phyloP scores from a whole-genome alignment of 2,888 invertebrate genomes.

The Xestoiulus laeticollis region DNA sequence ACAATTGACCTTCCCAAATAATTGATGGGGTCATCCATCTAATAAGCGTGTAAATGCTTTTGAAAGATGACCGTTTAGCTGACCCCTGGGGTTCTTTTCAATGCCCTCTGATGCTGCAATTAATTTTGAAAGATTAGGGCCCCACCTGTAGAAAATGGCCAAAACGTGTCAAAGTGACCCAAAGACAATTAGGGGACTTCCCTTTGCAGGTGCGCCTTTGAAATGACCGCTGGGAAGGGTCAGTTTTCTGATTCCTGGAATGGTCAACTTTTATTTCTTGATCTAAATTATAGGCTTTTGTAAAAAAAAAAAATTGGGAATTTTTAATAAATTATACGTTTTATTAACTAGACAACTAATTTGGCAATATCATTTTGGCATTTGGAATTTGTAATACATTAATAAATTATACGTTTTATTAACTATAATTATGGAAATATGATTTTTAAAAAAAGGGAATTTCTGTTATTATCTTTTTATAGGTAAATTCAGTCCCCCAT shows the following conservation, averaged over 20 bases:
- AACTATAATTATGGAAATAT: too few species aligned
- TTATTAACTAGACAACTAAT: neutral
- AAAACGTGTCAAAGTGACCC: neutral
- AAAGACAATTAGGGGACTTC: neutral
- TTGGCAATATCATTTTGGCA: too few species aligned
- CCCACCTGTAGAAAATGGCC: neutral
- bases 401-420: too few species aligned
- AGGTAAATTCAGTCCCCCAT: too few species aligned
- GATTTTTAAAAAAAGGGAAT: too few species aligned
- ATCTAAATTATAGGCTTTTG: neutral
- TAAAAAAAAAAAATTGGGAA: neutral
- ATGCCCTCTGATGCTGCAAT: neutral
- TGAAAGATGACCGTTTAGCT: neutral
- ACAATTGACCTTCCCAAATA: neutral
- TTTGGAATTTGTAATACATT: too few species aligned
- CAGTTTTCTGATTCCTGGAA: conserved; percentile 11
- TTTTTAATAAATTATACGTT: neutral
- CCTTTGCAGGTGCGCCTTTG: neutral
- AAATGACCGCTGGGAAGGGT: neutral
- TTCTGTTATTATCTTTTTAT: too few species aligned
- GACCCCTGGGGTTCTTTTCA: neutral
- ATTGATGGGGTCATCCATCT: conserved; percentile 11
- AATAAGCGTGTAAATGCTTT: conserved; percentile 3
- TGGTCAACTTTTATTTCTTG: neutral
- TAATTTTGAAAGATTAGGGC: neutral